phyloP scores from a whole-genome alignment of 1,140 invertebrate genomes.

The Magallana gigas region DNA sequence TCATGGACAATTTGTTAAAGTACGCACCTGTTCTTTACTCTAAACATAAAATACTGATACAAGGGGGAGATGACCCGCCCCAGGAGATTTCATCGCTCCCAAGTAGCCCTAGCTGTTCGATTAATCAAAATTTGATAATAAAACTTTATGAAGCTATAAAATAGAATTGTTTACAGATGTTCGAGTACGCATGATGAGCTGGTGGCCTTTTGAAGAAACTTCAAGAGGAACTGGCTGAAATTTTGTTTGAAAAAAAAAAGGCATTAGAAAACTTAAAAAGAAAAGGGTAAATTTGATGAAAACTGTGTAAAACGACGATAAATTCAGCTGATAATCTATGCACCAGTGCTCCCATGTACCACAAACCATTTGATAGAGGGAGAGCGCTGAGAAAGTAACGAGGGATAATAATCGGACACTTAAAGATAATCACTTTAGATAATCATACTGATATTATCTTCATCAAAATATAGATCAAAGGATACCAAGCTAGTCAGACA shows the following conservation, averaged over 20 bases:
- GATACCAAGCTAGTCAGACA: background rate
- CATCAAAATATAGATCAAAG: conserved; percentile 35
- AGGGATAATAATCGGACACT: conserved; percentile 30
- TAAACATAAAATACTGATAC: conserved; percentile 17
- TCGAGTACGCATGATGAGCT: background rate
- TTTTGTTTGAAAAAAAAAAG: conserved; percentile 22
- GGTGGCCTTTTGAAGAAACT: conserved; percentile 29
- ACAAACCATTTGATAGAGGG: conserved; percentile 25
- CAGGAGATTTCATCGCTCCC: background rate
- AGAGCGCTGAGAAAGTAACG: background rate
- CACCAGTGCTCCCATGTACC: conserved; percentile 8
- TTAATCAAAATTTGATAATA: conserved; percentile 39
- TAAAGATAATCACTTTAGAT: conserved; percentile 33
- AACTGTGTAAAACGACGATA: conserved; percentile 26
- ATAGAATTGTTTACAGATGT: conserved; percentile 31
- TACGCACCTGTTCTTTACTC: background rate
- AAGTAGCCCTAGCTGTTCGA: conserved; percentile 27
- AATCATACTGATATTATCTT: conserved; percentile 31
- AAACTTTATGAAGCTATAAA: conserved; percentile 29
- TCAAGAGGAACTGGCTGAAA: background rate
- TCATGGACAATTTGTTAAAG: conserved; percentile 32
- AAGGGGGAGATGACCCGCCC: conserved; percentile 18
- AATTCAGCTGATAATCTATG: conserved; percentile 20
- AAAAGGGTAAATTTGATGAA: conserved; percentile 31
- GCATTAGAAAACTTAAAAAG: conserved; percentile 14